Evolutionary conservation across 1,140 invertebrate genomes (phyloP).

Genomic region (Drosophila nikananu): DNA sequence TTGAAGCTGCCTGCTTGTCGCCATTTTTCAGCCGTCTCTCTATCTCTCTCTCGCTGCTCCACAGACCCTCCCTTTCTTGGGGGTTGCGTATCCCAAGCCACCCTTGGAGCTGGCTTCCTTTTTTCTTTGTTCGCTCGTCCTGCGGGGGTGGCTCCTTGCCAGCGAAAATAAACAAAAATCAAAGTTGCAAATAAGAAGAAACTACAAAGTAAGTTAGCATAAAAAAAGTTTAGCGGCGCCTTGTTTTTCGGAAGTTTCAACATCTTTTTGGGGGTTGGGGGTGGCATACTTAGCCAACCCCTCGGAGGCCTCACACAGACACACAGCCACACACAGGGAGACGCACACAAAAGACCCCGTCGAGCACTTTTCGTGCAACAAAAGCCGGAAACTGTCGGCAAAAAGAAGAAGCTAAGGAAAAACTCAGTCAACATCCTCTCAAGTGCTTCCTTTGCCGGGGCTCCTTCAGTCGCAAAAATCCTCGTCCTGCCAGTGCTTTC

Average conservation of each 20-base stretch:
- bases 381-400: constrained; percentile 77
- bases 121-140: not conserved
- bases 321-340: not conserved
- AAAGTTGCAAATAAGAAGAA: constrained; percentile 84
- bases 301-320: constrained; percentile 6
- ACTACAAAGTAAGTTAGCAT: constrained; percentile 84
- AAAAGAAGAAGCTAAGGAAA: constrained; percentile 59
- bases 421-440: constrained; percentile 78
- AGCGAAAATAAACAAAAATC: constrained; percentile 84
- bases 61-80: constrained; percentile 10
- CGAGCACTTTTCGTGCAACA: constrained; percentile 80
- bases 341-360: constrained; percentile 68
- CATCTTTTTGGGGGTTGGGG: constrained; percentile 14
- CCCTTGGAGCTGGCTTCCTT: constrained; percentile 18
- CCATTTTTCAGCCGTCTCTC: constrained; percentile 39
- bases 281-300: constrained; percentile 61
- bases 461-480: constrained; percentile 16
- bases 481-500: constrained; percentile 13
- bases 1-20: constrained; percentile 51
- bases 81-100: constrained; percentile 24
- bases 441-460: constrained; percentile 73
- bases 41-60: constrained; percentile 5
- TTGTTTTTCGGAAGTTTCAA: constrained; percentile 77
- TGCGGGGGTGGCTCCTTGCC: constrained; percentile 45
- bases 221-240: constrained; percentile 78